Conservation (phyloP, 2,888 invertebrate species). For the Heliothis peltigera region DNA sequence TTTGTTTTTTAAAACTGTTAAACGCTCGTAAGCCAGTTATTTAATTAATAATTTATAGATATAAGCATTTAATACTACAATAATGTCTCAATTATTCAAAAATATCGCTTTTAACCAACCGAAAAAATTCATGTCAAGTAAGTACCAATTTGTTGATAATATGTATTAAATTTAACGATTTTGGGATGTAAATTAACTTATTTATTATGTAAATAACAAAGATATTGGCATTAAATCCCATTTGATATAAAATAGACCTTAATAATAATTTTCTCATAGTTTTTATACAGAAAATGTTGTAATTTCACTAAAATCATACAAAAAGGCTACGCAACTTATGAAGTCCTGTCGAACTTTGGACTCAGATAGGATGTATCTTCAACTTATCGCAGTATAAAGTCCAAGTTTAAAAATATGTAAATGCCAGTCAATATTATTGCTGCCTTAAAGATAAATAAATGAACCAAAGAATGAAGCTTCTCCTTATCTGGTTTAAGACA, state of each 20-base stretch:
- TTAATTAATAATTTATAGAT: not conserved
- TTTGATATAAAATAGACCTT: too few relatives aligned
- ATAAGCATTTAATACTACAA: conserved; percentile 6
- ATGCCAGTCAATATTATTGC: conserved; percentile 1
- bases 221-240: too few relatives aligned
- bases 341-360: conserved; percentile 6
- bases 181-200: not conserved
- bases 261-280: not conserved
- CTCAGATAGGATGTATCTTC: not conserved
- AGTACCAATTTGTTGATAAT: conserved; percentile 36
- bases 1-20: conserved; percentile 26
- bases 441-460: not conserved
- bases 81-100: conserved; percentile 66
- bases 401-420: not conserved
- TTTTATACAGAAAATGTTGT: not conserved
- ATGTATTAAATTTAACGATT: not conserved
- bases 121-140: conserved; percentile 63
- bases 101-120: conserved; percentile 62
- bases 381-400: conserved; percentile 17
- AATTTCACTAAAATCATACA: not conserved
- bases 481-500: too few relatives aligned
- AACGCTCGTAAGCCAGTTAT: not conserved
- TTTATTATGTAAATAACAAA: not conserved
- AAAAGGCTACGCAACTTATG: not conserved
- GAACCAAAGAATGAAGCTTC: too few relatives aligned